Evolutionary conservation across 2,888 invertebrate species (phyloP), one percentile per base, ranked within the genome.

Genomic region (Lasioglossum zephyrum): DNA sequence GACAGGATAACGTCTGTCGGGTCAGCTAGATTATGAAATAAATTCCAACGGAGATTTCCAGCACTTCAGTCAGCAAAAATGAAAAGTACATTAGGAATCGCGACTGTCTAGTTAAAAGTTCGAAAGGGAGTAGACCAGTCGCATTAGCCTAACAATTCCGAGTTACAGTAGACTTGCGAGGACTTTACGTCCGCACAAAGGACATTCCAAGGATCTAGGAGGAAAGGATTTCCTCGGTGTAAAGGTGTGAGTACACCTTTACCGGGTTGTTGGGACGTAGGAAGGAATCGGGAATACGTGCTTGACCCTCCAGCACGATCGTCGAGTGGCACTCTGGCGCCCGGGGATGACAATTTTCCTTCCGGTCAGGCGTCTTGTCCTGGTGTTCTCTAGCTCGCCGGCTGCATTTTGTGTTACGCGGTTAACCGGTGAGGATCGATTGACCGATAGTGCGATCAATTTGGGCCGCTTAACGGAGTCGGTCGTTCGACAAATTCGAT

Each of bases 401-500:
- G 36, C 53, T 73, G 73, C 36, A 74, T 53, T 53, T 53, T 49
- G 73, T 74, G 73, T 74, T 53, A 74, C 53, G 53, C 60, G 57
- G 47, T 63, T 73, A 76, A 72, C 72, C 22, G 60, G 47, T 60
- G 39, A 36, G 31, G n/a, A 60, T 81, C 70, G 80, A 70, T 75
- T 57, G 76, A 47, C 16, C 39, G 70, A 66, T 36, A n/a, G 63
- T 60, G 31, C 22, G 73, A 8, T 41, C 78, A 82, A 75, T 79
- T 74, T 70, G n/a, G 70, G 53, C 18, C n/a, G 60, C 60, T 75
- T 66, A 73, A 18, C 22, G 47, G 57, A 47, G 31, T 75, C 70
- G 39, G 18, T 60, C 79, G 69, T 41, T 73, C 73, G 79, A 79
- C 79, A 63, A 82, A 79, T 79, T 79, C 70, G 53, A 80, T 73